Evolutionary conservation across 2,797 vertebrate species (phyloP).

Genomic region (Trachurus trachurus): DNA sequence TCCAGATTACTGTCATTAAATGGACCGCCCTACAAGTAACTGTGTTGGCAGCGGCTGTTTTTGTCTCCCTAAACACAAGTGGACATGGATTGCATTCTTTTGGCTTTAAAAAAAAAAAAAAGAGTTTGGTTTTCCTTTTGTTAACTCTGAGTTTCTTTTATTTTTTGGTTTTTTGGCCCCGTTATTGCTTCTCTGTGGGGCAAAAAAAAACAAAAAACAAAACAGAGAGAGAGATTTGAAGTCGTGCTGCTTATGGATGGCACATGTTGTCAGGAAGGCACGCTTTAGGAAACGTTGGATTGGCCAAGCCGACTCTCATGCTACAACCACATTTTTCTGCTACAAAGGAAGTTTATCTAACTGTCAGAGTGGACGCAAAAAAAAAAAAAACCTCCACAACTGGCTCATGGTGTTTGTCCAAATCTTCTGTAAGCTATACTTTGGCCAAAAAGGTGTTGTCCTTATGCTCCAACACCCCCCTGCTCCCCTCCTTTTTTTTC

Average conservation of each 20-base stretch:
- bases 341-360: constrained; percentile 3
- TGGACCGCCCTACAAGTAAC: constrained; percentile 28
- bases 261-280: constrained; percentile 39
- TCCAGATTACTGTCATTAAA: constrained; percentile 61
- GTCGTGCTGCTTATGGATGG: constrained; percentile 43
- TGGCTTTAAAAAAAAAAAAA: constrained; percentile 34
- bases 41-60: constrained; percentile 39
- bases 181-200: constrained; percentile 27
- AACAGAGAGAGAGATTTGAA: neutral
- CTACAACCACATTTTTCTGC: neutral
- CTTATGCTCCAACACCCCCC: neutral
- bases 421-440: neutral
- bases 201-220: neutral
- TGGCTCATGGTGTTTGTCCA: constrained; percentile 16
- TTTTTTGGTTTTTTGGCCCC: constrained; percentile 11
- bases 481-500: no score
- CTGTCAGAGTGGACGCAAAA: constrained; percentile 7
- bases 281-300: constrained; percentile 1
- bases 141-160: constrained; percentile 19
- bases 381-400: no score
- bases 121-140: constrained; percentile 48
- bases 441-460: neutral
- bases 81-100: constrained; percentile 63
- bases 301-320: constrained; percentile 1
- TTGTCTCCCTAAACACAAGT: constrained; percentile 47